A percentile compares a stretch with the other conserved stretches of the same genome.
phyloP scores from a whole-genome alignment of 2,888 invertebrate genomes.

The Caprella mutica region DNA sequence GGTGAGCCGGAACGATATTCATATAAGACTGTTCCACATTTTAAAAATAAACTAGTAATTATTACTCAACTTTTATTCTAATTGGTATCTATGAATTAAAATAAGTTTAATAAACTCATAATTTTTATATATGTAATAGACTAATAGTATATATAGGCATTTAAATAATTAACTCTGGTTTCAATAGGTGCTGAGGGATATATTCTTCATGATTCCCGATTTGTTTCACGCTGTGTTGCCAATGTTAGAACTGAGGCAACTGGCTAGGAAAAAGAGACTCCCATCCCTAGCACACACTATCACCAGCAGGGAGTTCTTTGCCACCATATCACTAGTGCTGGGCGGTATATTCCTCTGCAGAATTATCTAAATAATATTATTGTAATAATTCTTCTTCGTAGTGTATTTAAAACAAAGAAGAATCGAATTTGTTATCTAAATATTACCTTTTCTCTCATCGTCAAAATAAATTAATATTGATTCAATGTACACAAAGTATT shows the following conservation, averaged over 20 bases:
- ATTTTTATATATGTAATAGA: background rate
- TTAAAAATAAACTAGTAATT: background rate
- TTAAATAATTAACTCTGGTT: background rate
- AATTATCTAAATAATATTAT: conserved; percentile 15
- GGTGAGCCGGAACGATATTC: conserved; percentile 40
- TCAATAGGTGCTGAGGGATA: conserved; percentile 49
- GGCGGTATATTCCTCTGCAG: conserved; percentile 20
- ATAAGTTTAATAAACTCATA: background rate
- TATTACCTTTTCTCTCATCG: too few species aligned
- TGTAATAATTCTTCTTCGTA: too few species aligned
- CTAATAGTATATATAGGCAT: background rate
- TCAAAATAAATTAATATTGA: too few species aligned
- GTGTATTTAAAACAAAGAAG: too few species aligned
- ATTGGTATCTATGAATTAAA: background rate
- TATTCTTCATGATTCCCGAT: conserved; percentile 57
- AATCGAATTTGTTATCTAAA: too few species aligned
- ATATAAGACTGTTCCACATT: background rate
- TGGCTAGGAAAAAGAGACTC: conserved; percentile 38
- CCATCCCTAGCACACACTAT: conserved; percentile 38
- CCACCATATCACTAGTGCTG: conserved; percentile 36
- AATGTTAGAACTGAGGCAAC: conserved; percentile 38
- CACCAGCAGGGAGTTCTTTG: conserved; percentile 40
- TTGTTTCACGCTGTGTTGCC: conserved; percentile 52
- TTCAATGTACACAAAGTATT: too few species aligned
- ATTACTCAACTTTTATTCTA: too few species aligned